These are phyloP conservation scores for Quadriops clusia DNA, from an alignment of 2,888 invertebrate genomes.

Conservation along the genomic window DNA sequence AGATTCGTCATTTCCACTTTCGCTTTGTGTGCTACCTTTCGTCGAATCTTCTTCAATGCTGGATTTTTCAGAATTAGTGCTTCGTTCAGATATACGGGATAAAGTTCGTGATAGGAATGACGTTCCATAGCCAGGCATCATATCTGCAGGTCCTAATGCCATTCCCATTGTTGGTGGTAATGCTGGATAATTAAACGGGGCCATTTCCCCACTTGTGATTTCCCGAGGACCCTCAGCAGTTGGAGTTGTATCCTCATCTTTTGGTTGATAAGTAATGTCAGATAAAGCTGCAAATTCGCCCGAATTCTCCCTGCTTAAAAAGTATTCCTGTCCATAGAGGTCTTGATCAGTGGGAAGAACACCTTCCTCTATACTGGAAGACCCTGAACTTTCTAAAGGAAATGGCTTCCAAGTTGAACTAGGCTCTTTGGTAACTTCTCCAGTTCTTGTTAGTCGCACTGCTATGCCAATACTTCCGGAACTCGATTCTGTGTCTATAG, in stretches of 20 bases:
- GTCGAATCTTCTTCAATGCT: constrained; percentile 79
- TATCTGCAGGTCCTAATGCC: constrained; percentile 52
- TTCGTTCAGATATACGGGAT: constrained; percentile 77
- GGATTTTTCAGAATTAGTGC: constrained; percentile 79
- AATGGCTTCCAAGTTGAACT: constrained; percentile 76
- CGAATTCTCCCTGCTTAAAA: constrained; percentile 30
- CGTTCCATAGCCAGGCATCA: constrained; percentile 56
- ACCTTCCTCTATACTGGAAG: constrained; percentile 75
- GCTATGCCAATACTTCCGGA: constrained; percentile 64
- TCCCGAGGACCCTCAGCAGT: constrained; percentile 50
- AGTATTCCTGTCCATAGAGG: constrained; percentile 33
- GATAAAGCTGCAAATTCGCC: constrained; percentile 28
- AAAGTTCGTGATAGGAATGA: constrained; percentile 67
- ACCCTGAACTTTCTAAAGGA: constrained; percentile 73
- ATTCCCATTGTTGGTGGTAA: constrained; percentile 40
- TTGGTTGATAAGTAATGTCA: constrained; percentile 28
- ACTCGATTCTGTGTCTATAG: constrained; percentile 63
- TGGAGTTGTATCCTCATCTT: constrained; percentile 41
- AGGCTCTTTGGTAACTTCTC: constrained; percentile 50
- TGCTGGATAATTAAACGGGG: constrained; percentile 43
- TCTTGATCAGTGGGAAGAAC: constrained; percentile 68
- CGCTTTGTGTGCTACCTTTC: constrained; percentile 72
- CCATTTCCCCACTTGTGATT: constrained; percentile 39
- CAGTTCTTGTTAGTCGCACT: constrained; percentile 43
- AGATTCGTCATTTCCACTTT: constrained; percentile 75